Evolutionary conservation across 2,113 vertebrate genomes (phyloP).

Genomic region (Megaptera novaeangliae): DNA sequence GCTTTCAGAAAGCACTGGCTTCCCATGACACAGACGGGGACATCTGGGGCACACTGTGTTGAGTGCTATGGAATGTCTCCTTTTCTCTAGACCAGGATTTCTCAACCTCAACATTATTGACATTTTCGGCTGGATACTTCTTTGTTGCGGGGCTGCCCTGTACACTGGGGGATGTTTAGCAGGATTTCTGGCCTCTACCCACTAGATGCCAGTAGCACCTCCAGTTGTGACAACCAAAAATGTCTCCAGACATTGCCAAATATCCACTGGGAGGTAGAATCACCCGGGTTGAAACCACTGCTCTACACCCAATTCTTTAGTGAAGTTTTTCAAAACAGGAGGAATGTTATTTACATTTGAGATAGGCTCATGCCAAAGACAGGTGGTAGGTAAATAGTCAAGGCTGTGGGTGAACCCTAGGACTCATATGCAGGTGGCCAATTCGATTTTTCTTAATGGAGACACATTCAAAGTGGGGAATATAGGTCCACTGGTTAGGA

Average conservation of each 20-base stretch:
- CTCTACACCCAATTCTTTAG: neutral
- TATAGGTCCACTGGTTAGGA: neutral
- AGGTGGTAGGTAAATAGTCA: neutral
- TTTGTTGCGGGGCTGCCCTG: neutral
- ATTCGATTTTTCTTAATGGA: conserved; percentile 9
- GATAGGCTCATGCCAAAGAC: neutral
- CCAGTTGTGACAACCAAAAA: neutral
- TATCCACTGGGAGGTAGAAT: neutral
- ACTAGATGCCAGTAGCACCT: neutral
- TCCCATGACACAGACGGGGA: neutral
- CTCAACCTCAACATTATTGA: neutral
- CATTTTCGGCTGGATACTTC: neutral
- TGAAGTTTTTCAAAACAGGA: neutral
- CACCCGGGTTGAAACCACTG: neutral
- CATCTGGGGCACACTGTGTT: neutral
- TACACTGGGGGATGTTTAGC: neutral
- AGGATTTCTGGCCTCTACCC: neutral
- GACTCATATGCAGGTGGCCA: neutral
- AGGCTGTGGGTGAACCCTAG: neutral
- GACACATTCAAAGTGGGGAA: neutral
- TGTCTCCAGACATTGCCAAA: neutral
- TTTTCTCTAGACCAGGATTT: neutral
- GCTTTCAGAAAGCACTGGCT: neutral
- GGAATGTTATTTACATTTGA: neutral
- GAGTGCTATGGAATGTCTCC: neutral